Evolutionary conservation across 2,797 vertebrate genomes (phyloP), one percentile per base, ranked within the genome.

Genomic region (Chanos chanos): DNA sequence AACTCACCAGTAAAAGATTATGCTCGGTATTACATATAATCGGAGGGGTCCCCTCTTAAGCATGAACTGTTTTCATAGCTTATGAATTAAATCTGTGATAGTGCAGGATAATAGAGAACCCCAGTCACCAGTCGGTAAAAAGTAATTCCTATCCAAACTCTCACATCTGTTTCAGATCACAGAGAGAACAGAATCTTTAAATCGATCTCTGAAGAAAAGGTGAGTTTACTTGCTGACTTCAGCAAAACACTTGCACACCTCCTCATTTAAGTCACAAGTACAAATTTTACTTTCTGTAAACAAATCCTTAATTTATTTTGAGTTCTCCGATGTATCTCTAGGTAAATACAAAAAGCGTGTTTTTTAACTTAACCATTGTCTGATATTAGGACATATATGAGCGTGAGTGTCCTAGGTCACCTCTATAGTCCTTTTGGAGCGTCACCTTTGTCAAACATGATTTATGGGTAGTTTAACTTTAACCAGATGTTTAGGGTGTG

Each of bases 201-300:
- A 86, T 77, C 90, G 89, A 50, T 94, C 93, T 0, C 84, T 97
- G 76, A 80, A 94, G 85, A 96, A 94, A 83, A 97, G 95, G 95
- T 99, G 54, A 70, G 72, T 69, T 66, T 36, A 33, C 54, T 34
- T 27, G 28, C 13, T 7, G 33, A 3, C 27, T 39, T 27, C 44
- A 36, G 16, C n/a, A 43, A 40, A 6, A 27, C 15, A 31, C 22
- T 41, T 41, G 21, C 39, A 18, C 9, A 41, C 39, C 39, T 19
- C n/a, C n/a, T n/a, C n/a, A n/a, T n/a, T n/a, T n/a, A 4, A 18
- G 41, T 7, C 16, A 9, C 39, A 19, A 18, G 41, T 39, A 18
- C 39, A 10, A 4, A 41, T 41, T 9, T 8, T 2, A 18, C 21
- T n/a, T n/a, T n/a, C n/a, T n/a, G n/a, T n/a, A n/a, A n/a, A n/a